Base-by-base conservation (phyloP, 2,113 vertebrate species). In the Zeus faber region DNA sequence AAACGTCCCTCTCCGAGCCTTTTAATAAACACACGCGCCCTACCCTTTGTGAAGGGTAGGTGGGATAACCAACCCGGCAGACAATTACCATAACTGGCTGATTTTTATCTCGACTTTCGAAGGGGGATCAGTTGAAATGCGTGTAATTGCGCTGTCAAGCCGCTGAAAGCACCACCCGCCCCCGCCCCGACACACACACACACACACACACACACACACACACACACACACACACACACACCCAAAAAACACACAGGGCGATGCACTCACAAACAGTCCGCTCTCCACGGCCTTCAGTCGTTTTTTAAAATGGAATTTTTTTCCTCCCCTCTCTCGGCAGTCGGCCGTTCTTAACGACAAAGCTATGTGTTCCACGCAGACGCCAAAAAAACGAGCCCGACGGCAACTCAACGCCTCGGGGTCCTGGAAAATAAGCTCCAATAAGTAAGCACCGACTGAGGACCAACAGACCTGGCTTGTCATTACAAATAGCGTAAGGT, bases 301-400 rank as follows among this genome's bases (percentile, higher is more conserved):
- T 89, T 92, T 92, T 88, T n/a, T n/a, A 88, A 93, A 93, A 92
- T 90, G 85, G 92, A 92, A 94, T 93, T 92, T 90, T 87, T 92
- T 81, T 88, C 62, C 26, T 54, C 85, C 83, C 85, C 76, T 60
- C 52, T 39, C 59, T 62, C 40, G 58, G 53, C 49, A 46, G 49
- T 55, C 74, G n/a, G n/a, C n/a, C n/a, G n/a, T n/a, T 81, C 48
- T 55, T 45, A 62, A 54, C 78, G 86, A 89, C 79, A 75, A 51
- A 78, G 83, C 79, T 83, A 81, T 83, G n/a, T n/a, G n/a, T n/a
- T n/a, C n/a, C n/a, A n/a, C n/a, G n/a, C n/a, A n/a, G n/a, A n/a
- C n/a, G n/a, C n/a, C n/a, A n/a, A n/a, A n/a, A n/a, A n/a, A n/a
- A n/a, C n/a, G n/a, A n/a, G n/a, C n/a, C n/a, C n/a, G n/a, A n/a